Percentiles rank a stretch among this genome's conserved stretches.
Evolutionary conservation across 35 echinoderm and acorn worm genomes (phyloP).

Genomic region (Nesometra sesokonis): DNA sequence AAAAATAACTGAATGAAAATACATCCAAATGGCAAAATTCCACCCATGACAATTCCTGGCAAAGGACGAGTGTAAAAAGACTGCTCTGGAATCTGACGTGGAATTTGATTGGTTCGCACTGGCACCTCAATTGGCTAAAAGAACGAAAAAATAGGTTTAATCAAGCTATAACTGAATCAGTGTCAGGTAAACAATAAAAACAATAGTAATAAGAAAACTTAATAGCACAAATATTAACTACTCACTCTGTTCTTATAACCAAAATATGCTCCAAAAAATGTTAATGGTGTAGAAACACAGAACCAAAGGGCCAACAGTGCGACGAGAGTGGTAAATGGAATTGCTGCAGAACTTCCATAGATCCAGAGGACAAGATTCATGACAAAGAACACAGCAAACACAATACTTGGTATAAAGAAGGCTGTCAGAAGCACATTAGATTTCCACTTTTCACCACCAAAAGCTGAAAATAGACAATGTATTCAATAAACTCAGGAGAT

Average conservation of each 20-base stretch:
- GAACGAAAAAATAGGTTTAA: not conserved
- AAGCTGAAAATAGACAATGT: constrained; percentile 51
- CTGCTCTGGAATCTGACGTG: constrained; percentile 95
- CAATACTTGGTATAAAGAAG: constrained; percentile 80
- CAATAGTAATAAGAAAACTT: no score
- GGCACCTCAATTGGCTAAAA: constrained; percentile 91
- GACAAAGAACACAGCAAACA: constrained; percentile 75
- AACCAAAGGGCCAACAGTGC: constrained; percentile 95
- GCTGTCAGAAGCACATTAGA: constrained; percentile 80
- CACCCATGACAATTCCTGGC: constrained; percentile 95
- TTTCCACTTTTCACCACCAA: constrained; percentile 97
- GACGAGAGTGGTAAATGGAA: constrained; percentile 82
- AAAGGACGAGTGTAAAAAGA: constrained; percentile 93
- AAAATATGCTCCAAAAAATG: constrained; percentile 94
- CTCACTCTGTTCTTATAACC: constrained; percentile 97
- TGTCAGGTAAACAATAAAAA: no score
- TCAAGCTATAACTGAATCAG: no score
- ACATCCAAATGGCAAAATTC: constrained; percentile 91
- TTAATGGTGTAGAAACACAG: constrained; percentile 74
- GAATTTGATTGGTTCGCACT: constrained; percentile 97
- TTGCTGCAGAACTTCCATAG: constrained; percentile 95
- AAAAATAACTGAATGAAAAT: constrained; percentile 99
- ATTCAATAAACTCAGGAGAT: not conserved
- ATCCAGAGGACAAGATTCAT: constrained; percentile 88
- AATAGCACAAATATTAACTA: no score